phyloP scores from a whole-genome alignment of 2,113 vertebrate genomes.

The Microcebus murinus region DNA sequence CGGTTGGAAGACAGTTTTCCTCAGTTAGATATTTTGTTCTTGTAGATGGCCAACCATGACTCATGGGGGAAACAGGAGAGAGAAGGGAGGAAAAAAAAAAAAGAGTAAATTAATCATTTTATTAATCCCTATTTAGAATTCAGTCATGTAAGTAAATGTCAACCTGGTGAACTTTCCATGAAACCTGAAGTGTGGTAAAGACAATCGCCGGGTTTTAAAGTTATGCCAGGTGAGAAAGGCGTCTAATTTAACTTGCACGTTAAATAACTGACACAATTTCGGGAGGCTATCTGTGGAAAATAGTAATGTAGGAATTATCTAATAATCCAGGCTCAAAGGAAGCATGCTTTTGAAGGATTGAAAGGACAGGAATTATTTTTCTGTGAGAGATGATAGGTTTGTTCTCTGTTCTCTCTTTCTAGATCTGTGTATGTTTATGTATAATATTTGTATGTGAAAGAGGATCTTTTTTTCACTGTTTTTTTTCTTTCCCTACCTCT shows the following conservation, averaged over 20 bases:
- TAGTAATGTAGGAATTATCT: not conserved
- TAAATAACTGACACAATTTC: not conserved
- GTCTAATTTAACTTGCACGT: not conserved
- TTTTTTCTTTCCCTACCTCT: not conserved
- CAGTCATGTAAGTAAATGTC: constrained; percentile 49
- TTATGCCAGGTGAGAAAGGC: not conserved
- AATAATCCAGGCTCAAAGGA: not conserved
- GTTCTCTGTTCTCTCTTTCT: not conserved
- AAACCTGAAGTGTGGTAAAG: constrained; percentile 42
- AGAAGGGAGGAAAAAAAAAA: not conserved
- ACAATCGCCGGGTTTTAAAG: not conserved
- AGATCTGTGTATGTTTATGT: not conserved
- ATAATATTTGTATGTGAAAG: not conserved
- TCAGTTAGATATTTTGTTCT: constrained; percentile 80
- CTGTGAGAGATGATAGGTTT: not conserved
- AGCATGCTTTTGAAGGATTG: not conserved
- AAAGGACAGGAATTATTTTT: not conserved
- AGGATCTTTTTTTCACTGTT: not conserved
- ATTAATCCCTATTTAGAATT: constrained; percentile 68
- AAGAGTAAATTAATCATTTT: constrained; percentile 63
- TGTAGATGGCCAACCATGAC: constrained; percentile 72
- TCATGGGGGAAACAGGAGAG: constrained; percentile 48
- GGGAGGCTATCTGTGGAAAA: not conserved
- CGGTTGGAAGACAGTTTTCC: constrained; percentile 72
- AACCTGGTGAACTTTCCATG: constrained; percentile 57